Conservation (phyloP, 2,797 vertebrate genomes). For the Rousettus madagascariensis region DNA sequence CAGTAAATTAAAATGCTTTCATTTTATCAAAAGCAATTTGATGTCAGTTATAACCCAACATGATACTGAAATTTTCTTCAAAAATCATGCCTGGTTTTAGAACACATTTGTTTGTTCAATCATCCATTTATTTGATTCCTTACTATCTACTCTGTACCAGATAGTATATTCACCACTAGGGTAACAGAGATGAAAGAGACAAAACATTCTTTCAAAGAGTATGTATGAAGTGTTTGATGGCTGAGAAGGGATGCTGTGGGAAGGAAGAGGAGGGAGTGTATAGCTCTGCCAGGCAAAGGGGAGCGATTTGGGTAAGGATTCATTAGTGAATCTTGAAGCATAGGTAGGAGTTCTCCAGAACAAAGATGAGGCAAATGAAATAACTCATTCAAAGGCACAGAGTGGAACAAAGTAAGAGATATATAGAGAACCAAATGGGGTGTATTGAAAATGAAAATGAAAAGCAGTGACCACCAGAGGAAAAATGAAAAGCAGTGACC, state of each 20-base stretch:
- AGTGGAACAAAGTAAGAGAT: background rate
- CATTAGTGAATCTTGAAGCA: background rate
- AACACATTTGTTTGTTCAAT: background rate
- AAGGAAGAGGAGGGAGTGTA: background rate
- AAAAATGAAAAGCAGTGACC: constrained; percentile 8
- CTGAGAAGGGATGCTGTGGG: background rate
- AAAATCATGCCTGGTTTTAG: background rate
- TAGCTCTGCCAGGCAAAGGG: background rate
- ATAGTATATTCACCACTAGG: background rate
- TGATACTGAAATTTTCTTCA: constrained; percentile 11
- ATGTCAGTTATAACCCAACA: background rate
- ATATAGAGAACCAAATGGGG: background rate
- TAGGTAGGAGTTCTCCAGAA: background rate
- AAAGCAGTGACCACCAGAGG: background rate
- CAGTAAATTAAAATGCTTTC: constrained; percentile 24
- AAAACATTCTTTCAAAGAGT: background rate
- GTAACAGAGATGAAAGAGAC: background rate
- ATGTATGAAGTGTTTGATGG: background rate
- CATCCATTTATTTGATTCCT: background rate
- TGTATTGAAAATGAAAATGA: background rate
- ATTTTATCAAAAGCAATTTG: constrained; percentile 24
- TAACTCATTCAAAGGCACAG: background rate
- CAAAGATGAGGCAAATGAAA: background rate
- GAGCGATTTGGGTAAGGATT: background rate
- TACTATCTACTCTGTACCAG: background rate